Conservation (phyloP, 2,113 vertebrate species). For the Lepus europaeus region DNA sequence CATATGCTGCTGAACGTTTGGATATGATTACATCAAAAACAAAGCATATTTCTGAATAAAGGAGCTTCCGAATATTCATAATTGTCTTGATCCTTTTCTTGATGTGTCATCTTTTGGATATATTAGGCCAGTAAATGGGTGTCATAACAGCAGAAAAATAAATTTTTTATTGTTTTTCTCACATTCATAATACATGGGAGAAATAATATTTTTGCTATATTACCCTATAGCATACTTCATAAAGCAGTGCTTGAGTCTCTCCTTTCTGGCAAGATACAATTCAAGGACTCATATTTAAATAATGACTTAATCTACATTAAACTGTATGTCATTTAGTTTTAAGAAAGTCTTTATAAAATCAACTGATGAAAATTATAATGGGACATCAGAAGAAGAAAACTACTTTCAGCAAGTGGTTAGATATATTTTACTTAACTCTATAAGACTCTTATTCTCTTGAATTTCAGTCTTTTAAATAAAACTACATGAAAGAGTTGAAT, state of each 20-base stretch:
- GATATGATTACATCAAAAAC: neutral
- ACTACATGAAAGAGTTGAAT: neutral
- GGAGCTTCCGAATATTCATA: neutral
- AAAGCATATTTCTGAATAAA: neutral
- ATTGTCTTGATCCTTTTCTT: slow-evolving; percentile 7
- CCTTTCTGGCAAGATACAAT: neutral
- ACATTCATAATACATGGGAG: neutral
- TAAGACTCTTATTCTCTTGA: neutral
- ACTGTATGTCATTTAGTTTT: neutral
- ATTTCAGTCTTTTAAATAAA: slow-evolving; percentile 30
- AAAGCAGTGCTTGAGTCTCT: neutral
- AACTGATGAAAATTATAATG: neutral
- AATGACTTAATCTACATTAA: neutral
- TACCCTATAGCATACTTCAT: neutral
- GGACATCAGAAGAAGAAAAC: neutral
- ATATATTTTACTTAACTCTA: neutral
- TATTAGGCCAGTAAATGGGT: neutral
- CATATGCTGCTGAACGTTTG: neutral
- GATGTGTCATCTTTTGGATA: neutral
- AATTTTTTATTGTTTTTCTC: neutral
- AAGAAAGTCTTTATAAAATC: neutral
- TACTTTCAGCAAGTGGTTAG: neutral
- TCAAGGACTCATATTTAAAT: neutral
- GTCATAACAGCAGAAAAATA: slow-evolving; percentile 3
- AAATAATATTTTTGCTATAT: neutral